Conservation (phyloP, 2,888 invertebrate species). For the Brassicogethes aeneus region DNA sequence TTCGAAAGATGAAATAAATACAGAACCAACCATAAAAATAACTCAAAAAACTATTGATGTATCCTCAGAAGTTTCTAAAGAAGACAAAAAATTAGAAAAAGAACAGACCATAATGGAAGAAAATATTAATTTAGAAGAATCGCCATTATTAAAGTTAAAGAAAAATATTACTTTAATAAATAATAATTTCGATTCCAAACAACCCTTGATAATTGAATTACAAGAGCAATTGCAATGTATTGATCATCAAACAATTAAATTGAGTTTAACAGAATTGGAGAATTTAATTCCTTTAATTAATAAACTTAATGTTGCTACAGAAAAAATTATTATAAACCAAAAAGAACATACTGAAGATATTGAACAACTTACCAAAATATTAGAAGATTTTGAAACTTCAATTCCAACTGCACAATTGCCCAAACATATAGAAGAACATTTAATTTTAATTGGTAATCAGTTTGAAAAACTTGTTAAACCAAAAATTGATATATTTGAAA, state of each 20-base stretch:
- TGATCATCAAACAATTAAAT: too few species aligned
- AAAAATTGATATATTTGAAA: conserved; percentile 1
- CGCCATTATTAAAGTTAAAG: neutral
- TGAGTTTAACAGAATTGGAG: too few species aligned
- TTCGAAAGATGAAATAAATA: conserved; percentile 6
- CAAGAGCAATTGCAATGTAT: conserved; percentile 3
- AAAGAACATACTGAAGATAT: neutral
- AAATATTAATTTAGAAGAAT: conserved; percentile 4
- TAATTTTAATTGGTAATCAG: neutral
- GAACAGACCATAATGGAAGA: conserved; percentile 1
- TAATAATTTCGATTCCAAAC: conserved; percentile 9
- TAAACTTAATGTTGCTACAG: neutral
- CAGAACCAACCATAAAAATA: too few species aligned
- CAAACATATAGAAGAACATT: neutral
- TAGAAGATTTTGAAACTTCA: neutral
- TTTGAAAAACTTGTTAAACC: neutral
- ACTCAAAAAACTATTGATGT: too few species aligned
- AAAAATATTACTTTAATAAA: conserved; percentile 3
- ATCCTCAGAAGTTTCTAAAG: too few species aligned
- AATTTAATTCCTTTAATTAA: too few species aligned
- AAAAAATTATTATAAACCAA: neutral
- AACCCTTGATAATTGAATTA: conserved; percentile 8
- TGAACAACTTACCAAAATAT: neutral
- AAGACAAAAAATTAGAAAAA: conserved; percentile 2
- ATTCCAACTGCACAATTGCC: neutral